Base-by-base conservation (phyloP, 2,888 invertebrate genomes). In the Andrena trimmerana region DNA sequence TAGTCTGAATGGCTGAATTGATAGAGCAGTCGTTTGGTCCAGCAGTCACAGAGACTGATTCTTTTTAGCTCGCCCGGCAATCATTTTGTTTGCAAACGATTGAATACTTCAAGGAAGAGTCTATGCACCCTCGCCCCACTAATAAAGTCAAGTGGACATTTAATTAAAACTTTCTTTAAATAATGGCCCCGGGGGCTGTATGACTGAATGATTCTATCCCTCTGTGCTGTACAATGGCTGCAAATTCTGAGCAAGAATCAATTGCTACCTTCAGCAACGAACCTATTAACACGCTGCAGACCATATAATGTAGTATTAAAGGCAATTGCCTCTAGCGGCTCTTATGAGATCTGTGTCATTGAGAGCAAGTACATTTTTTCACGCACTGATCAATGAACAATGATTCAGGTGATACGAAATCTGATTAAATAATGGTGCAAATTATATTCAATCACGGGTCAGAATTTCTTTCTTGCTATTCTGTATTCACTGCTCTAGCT, bases 221-320 rank as follows among this genome's bases (percentile, higher is more conserved):
- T 59, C 33, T 20, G 13, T 29, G 54, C n/a, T 27, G 13, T 31
- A 24, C 10, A 50, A 13, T 59, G 20, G 50, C 2, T 8, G 63
- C n/a, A 20, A 50, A 65, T 78, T 42, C 65, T 36, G 31, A 10
- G n/a, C 24, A 57, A 54, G 62, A 73, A 63, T 73, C 72, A 72
- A 63, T 63, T 68, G 27, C 24, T 62, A 68, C 31, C 42, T 63
- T 63, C 42, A 68, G 72, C 54, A 73, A 81, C 68, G 67, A 60
- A 80, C 71, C 60, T 81, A 48, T 81, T 67, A 73, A 81, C 67
- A 67, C 48, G 62, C 54, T 52, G 59, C 54, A 62, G 54, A 20
- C 48, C 29, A 16, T 80, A 27, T 62, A 67, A 54, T 50, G 50
- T 71, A 62, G 48, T 54, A 80, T 80, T 67, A 48, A 81, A 68